Conservation (phyloP, 2,888 invertebrate species). For the Aporophyla nigra region DNA sequence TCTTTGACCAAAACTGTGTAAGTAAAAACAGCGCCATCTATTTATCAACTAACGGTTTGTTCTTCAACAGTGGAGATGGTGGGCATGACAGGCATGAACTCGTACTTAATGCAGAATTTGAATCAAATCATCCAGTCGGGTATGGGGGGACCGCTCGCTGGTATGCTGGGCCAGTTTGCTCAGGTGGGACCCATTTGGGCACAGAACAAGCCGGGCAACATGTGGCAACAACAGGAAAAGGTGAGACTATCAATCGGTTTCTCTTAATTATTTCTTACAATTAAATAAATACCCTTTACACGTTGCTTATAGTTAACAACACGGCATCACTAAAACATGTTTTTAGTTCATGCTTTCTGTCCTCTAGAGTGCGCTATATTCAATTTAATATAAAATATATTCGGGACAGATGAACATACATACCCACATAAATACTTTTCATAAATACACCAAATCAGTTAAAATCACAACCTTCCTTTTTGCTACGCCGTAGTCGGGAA, state of each 20-base stretch:
- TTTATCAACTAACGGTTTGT: conserved; percentile 44
- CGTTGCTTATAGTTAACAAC: neutral
- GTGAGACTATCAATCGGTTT: conserved; percentile 57
- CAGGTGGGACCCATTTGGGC: conserved; percentile 76
- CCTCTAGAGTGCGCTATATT: too few species aligned
- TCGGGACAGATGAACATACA: too few species aligned
- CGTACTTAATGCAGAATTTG: conserved; percentile 88
- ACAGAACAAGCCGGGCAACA: conserved; percentile 77
- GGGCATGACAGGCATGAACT: conserved; percentile 90
- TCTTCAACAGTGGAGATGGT: conserved; percentile 92
- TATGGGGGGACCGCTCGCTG: conserved; percentile 86
- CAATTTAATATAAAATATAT: too few species aligned
- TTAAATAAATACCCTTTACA: neutral
- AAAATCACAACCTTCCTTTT: too few species aligned
- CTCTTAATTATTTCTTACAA: neutral
- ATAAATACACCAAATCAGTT: too few species aligned
- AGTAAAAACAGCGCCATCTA: conserved; percentile 38
- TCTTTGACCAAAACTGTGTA: neutral
- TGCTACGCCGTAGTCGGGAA: too few species aligned
- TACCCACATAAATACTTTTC: too few species aligned
- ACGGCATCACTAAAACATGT: too few species aligned
- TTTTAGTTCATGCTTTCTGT: too few species aligned
- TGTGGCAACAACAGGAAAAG: conserved; percentile 78
- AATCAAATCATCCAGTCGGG: conserved; percentile 88
- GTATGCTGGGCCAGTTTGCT: conserved; percentile 84